A percentile compares a stretch with the other conserved stretches of the same genome.
These are phyloP conservation scores for Cataglyphis livida DNA, from an alignment of 2,888 invertebrate species.

Conservation along the genomic window DNA sequence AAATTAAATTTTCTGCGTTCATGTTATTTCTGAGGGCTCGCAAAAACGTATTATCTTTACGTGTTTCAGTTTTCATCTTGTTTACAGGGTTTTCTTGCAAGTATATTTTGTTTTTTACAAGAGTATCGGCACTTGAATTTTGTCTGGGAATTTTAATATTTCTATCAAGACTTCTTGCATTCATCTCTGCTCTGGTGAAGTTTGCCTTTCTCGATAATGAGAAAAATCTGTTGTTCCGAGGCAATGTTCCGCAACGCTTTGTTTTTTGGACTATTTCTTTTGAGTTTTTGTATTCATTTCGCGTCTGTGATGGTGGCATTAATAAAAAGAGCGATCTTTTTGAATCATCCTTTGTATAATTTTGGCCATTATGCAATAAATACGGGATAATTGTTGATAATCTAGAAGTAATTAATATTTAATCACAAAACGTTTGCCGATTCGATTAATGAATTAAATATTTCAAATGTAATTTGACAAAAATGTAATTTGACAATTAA, in stretches of 20 bases:
- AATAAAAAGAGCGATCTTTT: conserved; percentile 28
- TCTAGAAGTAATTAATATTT: conserved; percentile 19
- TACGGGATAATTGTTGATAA: conserved; percentile 11
- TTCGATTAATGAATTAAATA: neutral
- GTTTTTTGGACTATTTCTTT: conserved; percentile 53
- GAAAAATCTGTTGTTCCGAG: neutral
- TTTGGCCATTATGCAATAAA: neutral
- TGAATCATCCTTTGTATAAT: neutral
- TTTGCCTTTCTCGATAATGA: neutral
- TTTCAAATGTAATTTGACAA: neutral
- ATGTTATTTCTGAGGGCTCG: conserved; percentile 39
- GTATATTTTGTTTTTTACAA: conserved; percentile 10
- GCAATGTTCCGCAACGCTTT: conserved; percentile 67
- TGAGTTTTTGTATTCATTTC: conserved; percentile 14
- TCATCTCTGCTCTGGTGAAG: neutral
- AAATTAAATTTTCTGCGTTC: neutral
- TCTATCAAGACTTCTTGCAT: neutral
- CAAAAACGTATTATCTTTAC: conserved; percentile 15
- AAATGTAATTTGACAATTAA: neutral
- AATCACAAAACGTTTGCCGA: neutral
- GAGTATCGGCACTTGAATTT: neutral
- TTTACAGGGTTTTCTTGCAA: neutral
- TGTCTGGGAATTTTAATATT: neutral
- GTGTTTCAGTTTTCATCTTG: neutral
- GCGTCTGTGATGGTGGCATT: conserved; percentile 26